Evolutionary conservation across 2,797 vertebrate species (phyloP), one percentile per base, ranked within the genome.

Genomic region (Neoniphon sammara): DNA sequence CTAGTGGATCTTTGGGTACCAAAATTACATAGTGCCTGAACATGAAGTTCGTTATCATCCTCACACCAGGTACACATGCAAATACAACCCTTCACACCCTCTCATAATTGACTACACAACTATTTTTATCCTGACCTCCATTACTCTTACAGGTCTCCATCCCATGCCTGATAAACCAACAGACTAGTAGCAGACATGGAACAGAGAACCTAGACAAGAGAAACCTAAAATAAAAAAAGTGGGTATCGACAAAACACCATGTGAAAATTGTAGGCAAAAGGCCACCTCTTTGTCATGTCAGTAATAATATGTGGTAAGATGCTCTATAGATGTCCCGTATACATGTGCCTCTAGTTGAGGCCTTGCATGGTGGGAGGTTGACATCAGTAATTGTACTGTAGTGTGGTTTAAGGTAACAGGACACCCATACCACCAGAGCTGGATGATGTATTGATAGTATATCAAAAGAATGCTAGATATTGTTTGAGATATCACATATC

Each of bases 161-260:
- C 5, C 15, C 11, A 50, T 39, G 58, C 62, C 64, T 53, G 27
- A 58, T 46, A 61, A 74, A 62, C 5, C 31, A 46, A 46, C 44
- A 14, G 44, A 4, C 14, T 12, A 46, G 44, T 46, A 46, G 44
- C 4, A 46, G 44, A 46, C 11, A 46, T 46, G 44, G 44, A 46
- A 17, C 44, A 20, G 21, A 47, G 42, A 10, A 25, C n/a, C 34
- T 36, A 6, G n/a, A n/a, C n/a, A n/a, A n/a, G n/a, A n/a, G n/a
- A n/a, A n/a, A n/a, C n/a, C n/a, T 27, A 27, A 27, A 27, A 27
- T 27, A 27, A 27, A 27, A 2, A 9, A 7, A 36, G 34, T 36
- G 34, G 34, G 7, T 36, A 9, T 36, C 1, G 34, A 36, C 34
- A 7, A 47, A 21, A 56, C 9, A 12, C 7, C 0, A 8, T 10